Evolutionary conservation across 1,140 invertebrate genomes (phyloP).

Genomic region (Formica exsecta): DNA sequence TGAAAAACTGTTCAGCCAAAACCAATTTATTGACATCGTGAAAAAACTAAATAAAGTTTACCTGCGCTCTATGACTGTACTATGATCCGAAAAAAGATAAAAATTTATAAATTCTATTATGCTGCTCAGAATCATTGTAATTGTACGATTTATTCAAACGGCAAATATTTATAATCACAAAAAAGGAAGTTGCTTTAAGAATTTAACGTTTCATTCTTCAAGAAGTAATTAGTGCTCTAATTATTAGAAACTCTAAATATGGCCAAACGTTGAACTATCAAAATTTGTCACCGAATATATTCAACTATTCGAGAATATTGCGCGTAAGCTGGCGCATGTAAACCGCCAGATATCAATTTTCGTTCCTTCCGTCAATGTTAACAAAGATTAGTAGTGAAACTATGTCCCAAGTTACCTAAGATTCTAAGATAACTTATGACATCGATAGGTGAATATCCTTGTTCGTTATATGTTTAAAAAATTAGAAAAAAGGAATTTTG

Average conservation of each 20-base stretch:
- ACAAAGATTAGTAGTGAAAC: constrained; percentile 41
- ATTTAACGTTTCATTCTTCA: constrained; percentile 7
- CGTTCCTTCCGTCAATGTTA: constrained; percentile 20
- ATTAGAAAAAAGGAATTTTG: not conserved
- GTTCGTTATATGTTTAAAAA: not conserved
- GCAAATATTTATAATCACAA: constrained; percentile 8
- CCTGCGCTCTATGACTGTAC: not conserved
- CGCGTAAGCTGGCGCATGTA: constrained; percentile 15
- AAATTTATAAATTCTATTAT: constrained; percentile 8
- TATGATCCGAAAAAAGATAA: not conserved
- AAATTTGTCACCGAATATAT: constrained; percentile 39
- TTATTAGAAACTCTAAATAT: constrained; percentile 50
- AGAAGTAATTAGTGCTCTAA: constrained; percentile 33
- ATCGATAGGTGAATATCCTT: not conserved
- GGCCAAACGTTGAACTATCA: constrained; percentile 31
- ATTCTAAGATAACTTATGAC: not conserved
- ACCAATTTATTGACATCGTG: constrained; percentile 34
- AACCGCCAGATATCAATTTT: constrained; percentile 29
- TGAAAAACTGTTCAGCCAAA: not conserved
- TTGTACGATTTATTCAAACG: not conserved
- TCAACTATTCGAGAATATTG: constrained; percentile 47
- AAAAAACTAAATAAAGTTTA: constrained; percentile 25
- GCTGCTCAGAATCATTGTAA: not conserved
- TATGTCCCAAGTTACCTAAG: constrained; percentile 26
- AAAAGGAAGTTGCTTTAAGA: not conserved